These are phyloP conservation scores for Epinotia bilunana DNA, from an alignment of 2,888 invertebrate species.

Conservation along the genomic window DNA sequence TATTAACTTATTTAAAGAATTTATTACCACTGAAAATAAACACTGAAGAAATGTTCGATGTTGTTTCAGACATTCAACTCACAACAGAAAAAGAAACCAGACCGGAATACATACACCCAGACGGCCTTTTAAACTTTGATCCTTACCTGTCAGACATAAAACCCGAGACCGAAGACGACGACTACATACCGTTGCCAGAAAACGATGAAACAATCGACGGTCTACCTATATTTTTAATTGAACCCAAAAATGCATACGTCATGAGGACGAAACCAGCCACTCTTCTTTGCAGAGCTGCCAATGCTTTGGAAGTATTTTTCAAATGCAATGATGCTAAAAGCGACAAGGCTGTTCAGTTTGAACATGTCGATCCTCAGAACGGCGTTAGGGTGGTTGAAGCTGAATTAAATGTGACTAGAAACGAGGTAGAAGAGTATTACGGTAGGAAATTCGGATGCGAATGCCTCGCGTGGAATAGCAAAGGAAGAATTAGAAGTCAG, in stretches of 20 bases:
- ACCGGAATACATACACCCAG: conserved; percentile 79
- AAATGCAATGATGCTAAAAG: conserved; percentile 89
- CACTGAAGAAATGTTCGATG: background rate
- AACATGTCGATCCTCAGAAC: conserved; percentile 91
- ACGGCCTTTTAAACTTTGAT: conserved; percentile 74
- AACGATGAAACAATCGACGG: conserved; percentile 88
- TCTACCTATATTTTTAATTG: conserved; percentile 92
- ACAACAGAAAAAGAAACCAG: conserved; percentile 75
- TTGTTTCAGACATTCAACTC: conserved; percentile 70
- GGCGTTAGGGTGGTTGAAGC: conserved; percentile 91
- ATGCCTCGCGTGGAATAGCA: conserved; percentile 93
- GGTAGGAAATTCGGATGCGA: conserved; percentile 93
- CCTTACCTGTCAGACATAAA: conserved; percentile 78
- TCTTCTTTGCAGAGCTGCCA: conserved; percentile 94
- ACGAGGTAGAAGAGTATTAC: conserved; percentile 93
- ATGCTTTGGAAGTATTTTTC: conserved; percentile 93
- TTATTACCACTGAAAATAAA: background rate
- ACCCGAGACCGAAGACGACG: conserved; percentile 76
- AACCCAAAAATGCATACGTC: conserved; percentile 95
- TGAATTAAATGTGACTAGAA: conserved; percentile 90
- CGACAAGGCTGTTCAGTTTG: conserved; percentile 85
- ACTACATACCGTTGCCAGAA: conserved; percentile 79
- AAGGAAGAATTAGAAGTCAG: conserved; percentile 90
- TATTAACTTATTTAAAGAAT: background rate
- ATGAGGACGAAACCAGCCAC: conserved; percentile 95